These are phyloP conservation scores for Elgaria multicarinata DNA, from an alignment of 2,113 vertebrate species.

Conservation along the genomic window DNA sequence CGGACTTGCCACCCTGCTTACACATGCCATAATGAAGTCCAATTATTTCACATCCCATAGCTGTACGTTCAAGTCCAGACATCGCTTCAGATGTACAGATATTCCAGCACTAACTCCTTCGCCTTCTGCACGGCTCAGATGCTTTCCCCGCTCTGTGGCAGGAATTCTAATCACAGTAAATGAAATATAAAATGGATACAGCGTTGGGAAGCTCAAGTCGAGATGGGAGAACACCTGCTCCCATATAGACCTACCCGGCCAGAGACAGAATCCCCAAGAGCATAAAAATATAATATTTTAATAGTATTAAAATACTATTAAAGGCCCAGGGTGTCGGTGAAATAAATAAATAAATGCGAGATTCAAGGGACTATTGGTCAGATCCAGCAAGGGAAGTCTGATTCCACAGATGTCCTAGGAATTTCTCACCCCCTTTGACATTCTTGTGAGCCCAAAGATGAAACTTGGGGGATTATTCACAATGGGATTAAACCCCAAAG, in stretches of 20 bases:
- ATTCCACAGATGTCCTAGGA: no score
- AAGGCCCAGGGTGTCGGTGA: no score
- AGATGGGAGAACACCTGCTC: no score
- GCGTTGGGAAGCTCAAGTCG: no score
- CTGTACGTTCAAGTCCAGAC: neutral
- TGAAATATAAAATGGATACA: neutral
- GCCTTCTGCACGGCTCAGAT: neutral
- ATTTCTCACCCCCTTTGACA: neutral
- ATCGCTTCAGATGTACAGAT: neutral
- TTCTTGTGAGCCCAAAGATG: constrained; percentile 5
- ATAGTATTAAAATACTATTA: no score
- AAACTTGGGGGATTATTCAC: neutral
- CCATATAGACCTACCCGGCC: no score
- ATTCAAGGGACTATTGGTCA: no score
- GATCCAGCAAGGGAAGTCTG: no score
- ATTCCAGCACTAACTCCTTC: neutral
- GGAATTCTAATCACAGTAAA: neutral
- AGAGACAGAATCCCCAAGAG: no score
- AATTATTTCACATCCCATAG: constrained; percentile 26
- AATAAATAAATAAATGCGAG: no score
- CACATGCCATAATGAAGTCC: neutral
- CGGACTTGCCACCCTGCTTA: neutral
- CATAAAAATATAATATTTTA: no score
- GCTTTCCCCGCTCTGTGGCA: neutral
- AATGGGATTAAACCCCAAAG: constrained; percentile 10